Conservation (phyloP, 1,140 invertebrate species). For the Heliconius nattereri region DNA sequence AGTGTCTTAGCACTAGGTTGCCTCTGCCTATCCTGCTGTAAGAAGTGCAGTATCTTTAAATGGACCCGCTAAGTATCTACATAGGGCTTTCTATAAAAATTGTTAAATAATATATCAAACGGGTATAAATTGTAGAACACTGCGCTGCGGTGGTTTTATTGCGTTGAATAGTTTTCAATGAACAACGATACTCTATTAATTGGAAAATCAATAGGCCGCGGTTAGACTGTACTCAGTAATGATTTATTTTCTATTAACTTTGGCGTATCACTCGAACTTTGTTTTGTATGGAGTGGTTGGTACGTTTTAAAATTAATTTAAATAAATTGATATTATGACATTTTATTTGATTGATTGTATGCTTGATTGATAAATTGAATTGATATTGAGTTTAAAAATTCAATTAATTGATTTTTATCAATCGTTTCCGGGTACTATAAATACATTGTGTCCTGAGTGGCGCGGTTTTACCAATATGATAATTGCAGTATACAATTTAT, state of each 20-base stretch:
- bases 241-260: constrained; percentile 23
- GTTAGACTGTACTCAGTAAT: constrained; percentile 19
- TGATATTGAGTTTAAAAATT: neutral
- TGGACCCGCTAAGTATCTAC: neutral
- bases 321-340: neutral
- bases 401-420: neutral
- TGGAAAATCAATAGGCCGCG: constrained; percentile 26
- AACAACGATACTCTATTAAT: constrained; percentile 31
- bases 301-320: neutral
- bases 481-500: neutral
- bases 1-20: neutral
- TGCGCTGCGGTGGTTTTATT: constrained; percentile 23
- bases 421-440: neutral
- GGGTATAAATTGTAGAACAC: constrained; percentile 17
- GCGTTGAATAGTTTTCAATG: constrained; percentile 26
- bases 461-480: too few species aligned
- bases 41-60: neutral
- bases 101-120: constrained; percentile 11
- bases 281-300: neutral
- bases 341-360: neutral
- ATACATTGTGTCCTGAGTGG: neutral
- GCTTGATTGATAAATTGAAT: neutral
- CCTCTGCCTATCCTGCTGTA: neutral
- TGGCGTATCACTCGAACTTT: constrained; percentile 7
- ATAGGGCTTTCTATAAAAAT: neutral